Base-by-base conservation (phyloP, 2,113 vertebrate species). In the Octodon degus region DNA sequence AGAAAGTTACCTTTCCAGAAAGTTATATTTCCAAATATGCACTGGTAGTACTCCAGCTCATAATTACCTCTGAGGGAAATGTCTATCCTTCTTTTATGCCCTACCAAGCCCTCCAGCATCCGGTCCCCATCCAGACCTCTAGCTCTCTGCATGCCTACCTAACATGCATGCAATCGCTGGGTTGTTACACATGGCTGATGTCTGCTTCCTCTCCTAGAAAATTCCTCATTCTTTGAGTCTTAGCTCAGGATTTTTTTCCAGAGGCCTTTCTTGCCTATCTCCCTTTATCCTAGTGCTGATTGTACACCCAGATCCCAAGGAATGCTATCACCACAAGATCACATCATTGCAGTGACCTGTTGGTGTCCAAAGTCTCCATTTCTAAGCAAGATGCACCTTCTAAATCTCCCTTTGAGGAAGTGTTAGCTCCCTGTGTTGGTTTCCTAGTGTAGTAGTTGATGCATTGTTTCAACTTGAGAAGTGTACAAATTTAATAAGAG, bases 141-240 rank as follows among this genome's bases (percentile, higher is more conserved):
- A 34, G n/a, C 3, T 24, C 58, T 82, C 55, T 34, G 27, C 1
- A 1, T 17, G 4, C 7, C 25, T 8, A 6, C 3, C 0, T 4
- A 34, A 24, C 10, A 2, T 30, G 19, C 10, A 2, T 30, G 19
- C 37, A 25, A 37, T 22, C 2, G 20, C 37, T 65, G 30, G 13
- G 40, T 32, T 65, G 2, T 10, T 40, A 30, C 4, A 16, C 12
- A 68, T n/a, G 8, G 2, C 40, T 10, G 50, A 20, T 14, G 7
- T 30, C 53, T 47, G 58, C 25, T 65, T 77, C 60, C 47, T 93
- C 4, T 30, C 43, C 22, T 30, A 86, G 65, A 22, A 5, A 55
- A 87, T 5, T 58, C 22, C 43, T 93, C 40, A 30, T 67, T 84
- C 86, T 68, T 67, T 58, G 72, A 60, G 81, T 14, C 27, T 80